Evolutionary conservation across 1,140 invertebrate genomes (phyloP).

Genomic region (Panagrolaimus sp.): DNA sequence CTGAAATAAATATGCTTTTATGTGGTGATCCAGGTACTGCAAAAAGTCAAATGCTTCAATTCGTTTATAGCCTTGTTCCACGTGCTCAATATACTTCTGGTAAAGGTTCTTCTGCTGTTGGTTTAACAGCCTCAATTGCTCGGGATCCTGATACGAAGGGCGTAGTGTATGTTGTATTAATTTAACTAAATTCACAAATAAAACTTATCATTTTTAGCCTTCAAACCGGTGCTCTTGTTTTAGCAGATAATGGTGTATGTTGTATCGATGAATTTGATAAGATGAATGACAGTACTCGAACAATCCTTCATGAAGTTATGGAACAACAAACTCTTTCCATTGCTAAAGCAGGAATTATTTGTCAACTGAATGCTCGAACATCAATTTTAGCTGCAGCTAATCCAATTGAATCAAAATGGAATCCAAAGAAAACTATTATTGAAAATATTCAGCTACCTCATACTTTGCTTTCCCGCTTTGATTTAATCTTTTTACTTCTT

Average conservation of each 20-base stretch:
- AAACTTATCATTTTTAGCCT: too few species aligned
- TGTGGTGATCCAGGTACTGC: constrained; percentile 98
- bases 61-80: constrained; percentile 90
- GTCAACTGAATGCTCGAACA: constrained; percentile 93
- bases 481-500: constrained; percentile 92
- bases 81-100: constrained; percentile 65
- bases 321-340: constrained; percentile 98
- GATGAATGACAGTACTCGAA: constrained; percentile 86
- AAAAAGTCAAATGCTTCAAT: constrained; percentile 93
- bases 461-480: constrained; percentile 90
- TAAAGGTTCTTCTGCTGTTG: constrained; percentile 87
- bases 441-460: constrained; percentile 95
- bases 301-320: constrained; percentile 60
- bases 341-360: constrained; percentile 98
- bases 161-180: too few species aligned
- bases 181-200: too few species aligned
- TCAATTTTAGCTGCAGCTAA: constrained; percentile 96
- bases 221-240: constrained; percentile 80
- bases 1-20: constrained; percentile 87
- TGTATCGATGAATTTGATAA: constrained; percentile 99
- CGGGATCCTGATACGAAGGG: constrained; percentile 86
- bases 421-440: constrained; percentile 84
- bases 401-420: constrained; percentile 97
- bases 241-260: constrained; percentile 97
- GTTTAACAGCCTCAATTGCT: constrained; percentile 95